phyloP scores from a whole-genome alignment of 2,113 vertebrate species.

The Gadus macrocephalus region DNA sequence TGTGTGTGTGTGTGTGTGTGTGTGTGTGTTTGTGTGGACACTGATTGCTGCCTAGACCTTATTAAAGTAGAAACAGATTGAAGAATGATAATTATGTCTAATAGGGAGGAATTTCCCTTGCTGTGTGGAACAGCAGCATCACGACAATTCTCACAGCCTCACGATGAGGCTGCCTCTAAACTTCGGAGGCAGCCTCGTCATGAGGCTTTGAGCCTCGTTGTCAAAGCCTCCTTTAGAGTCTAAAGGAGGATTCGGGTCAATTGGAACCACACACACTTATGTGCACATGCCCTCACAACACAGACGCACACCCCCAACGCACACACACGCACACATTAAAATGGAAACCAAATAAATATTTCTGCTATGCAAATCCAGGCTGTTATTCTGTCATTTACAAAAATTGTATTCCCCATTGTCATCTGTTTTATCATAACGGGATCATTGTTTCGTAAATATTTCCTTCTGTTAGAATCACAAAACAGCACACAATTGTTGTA shows the following conservation, averaged over 20 bases:
- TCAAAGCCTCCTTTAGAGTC: no score
- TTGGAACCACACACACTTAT: constrained; percentile 42
- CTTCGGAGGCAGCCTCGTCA: no score
- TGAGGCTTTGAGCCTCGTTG: no score
- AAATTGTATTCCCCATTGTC: no score
- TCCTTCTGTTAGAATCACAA: background rate
- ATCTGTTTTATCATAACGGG: background rate
- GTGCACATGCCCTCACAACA: constrained; percentile 9
- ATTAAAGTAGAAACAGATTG: constrained; percentile 73
- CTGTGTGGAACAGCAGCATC: constrained; percentile 62
- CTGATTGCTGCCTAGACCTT: constrained; percentile 71
- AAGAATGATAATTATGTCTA: constrained; percentile 76
- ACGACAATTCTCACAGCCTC: constrained; percentile 48
- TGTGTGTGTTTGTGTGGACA: constrained; percentile 30
- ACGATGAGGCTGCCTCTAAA: constrained; percentile 48
- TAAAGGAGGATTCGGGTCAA: constrained; percentile 39
- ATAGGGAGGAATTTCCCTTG: constrained; percentile 67
- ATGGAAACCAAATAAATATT: background rate
- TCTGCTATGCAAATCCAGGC: no score
- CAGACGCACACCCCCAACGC: background rate
- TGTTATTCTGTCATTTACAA: background rate
- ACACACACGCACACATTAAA: background rate
- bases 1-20: constrained; percentile 11
- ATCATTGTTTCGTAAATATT: background rate
- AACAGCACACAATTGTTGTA: background rate